Base-by-base conservation (phyloP, 2,888 invertebrate genomes). In the Heliconius erato region DNA sequence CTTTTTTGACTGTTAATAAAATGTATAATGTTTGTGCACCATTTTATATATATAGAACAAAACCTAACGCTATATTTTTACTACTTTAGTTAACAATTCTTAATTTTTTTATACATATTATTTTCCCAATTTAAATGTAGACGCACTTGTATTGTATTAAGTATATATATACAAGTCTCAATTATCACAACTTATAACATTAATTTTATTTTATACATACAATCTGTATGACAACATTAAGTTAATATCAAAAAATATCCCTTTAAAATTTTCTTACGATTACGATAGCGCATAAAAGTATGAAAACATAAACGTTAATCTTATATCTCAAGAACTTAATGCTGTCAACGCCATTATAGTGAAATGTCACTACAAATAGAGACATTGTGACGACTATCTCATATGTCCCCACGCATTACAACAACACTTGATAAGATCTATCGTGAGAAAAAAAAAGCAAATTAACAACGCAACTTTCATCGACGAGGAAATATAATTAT, bases 401-500 rank as follows among this genome's bases (percentile, higher is more conserved):
- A 54, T 44, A 77, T 40, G 49, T 80, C 81, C 83, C 63, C 82
- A 81, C 81, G 81, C 79, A 79, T 77, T 68, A 81, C 44, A 54
- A 65, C 59, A 65, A 74, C 67, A 68, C 78, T 65, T n/a, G 81
- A 83, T 83, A 83, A 81, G 59, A 84, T 85, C 85, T 67, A 65
- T 79, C 83, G 84, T 85, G 85, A 82, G 85, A 84, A 84, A 85
- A 80, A 85, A 80, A 81, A 80, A 32, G 23, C 59, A 71, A 23
- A 77, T 71, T 74, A 79, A 59, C 59, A 69, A 77, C 65, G 23
- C 28, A 78, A 83, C 83, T 83, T 83, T 83, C 83, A 67, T 83
- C 72, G 16, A 49, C 26, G n/a, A 67, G 44, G 67, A 76, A 54
- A 78, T 32, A 72, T 78, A 67, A 63, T 63, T 63, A 63, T n/a